Percentiles rank a stretch among this genome's conserved stretches.
These are phyloP conservation scores for Cheilinus undulatus DNA, from an alignment of 2,113 vertebrate genomes.

Conservation along the genomic window DNA sequence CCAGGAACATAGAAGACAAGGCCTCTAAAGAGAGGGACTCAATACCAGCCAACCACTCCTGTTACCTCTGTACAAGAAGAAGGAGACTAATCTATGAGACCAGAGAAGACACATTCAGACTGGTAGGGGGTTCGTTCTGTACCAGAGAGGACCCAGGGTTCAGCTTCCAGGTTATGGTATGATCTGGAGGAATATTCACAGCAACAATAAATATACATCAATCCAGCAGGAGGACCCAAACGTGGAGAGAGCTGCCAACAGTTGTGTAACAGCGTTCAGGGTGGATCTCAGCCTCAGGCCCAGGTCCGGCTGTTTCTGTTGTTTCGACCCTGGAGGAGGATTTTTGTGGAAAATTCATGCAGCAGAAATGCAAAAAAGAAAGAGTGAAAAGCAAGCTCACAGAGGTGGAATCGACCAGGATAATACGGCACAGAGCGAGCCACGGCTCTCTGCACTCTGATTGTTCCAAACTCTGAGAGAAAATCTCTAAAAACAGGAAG, in stretches of 20 bases:
- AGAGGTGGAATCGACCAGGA: slow-evolving; percentile 12
- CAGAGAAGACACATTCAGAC: too few species aligned
- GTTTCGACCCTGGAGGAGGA: slow-evolving; percentile 47
- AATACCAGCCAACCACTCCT: too few species aligned
- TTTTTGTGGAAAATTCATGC: slow-evolving; percentile 46
- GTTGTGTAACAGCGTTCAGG: slow-evolving; percentile 51
- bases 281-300: slow-evolving; percentile 15
- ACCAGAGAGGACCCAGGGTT: neutral
- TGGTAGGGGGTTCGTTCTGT: too few species aligned
- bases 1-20: neutral
- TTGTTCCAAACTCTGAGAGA: slow-evolving; percentile 13
- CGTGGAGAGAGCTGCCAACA: slow-evolving; percentile 13
- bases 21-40: too few species aligned
- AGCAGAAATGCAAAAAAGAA: slow-evolving; percentile 29
- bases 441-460: slow-evolving; percentile 4
- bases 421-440: slow-evolving; percentile 44
- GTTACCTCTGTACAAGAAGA: too few species aligned
- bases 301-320: slow-evolving; percentile 42
- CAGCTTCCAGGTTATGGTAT: neutral
- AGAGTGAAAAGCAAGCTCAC: slow-evolving; percentile 33
- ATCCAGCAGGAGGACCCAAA: neutral
- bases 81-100: too few species aligned
- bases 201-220: neutral
- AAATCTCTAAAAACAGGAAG: slow-evolving; percentile 1
- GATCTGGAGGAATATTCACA: neutral